Conservation (phyloP, 1,140 invertebrate genomes). For the Sminthurides bifidus region DNA sequence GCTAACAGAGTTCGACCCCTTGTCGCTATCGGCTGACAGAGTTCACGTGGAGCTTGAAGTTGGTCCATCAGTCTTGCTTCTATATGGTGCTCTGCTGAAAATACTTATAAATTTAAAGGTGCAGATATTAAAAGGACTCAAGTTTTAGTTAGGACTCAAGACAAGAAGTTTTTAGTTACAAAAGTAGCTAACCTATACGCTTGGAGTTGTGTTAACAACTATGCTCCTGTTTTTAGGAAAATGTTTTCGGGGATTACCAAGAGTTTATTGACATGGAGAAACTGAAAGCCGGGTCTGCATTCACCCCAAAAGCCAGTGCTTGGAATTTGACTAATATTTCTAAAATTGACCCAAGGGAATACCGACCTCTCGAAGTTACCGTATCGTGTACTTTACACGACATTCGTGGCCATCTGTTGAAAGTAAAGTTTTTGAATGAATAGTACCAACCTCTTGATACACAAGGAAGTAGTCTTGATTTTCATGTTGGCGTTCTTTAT, state of each 20-base stretch:
- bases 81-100: slow-evolving; percentile 79
- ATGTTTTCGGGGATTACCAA: slow-evolving; percentile 92
- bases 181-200: neutral
- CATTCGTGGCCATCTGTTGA: slow-evolving; percentile 82
- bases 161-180: neutral
- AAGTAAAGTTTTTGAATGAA: slow-evolving; percentile 41
- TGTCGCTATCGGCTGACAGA: slow-evolving; percentile 65
- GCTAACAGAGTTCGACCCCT: slow-evolving; percentile 59
- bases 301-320: slow-evolving; percentile 1
- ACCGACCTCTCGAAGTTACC: slow-evolving; percentile 77
- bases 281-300: slow-evolving; percentile 32
- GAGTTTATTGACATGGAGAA: slow-evolving; percentile 83
- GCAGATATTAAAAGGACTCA: neutral
- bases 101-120: slow-evolving; percentile 78
- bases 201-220: neutral
- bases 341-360: slow-evolving; percentile 62
- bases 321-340: too few species aligned
- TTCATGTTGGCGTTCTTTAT: slow-evolving; percentile 13
- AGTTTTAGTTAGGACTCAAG: neutral
- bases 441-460: neutral
- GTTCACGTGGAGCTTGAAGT: slow-evolving; percentile 85
- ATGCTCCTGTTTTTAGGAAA: slow-evolving; percentile 51
- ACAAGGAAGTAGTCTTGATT: slow-evolving; percentile 2
- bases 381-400: slow-evolving; percentile 91
- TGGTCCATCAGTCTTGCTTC: slow-evolving; percentile 72